Percentiles rank a stretch among this genome's conserved stretches.
Evolutionary conservation across 2,113 vertebrate species (phyloP).

Genomic region (Vanacampus margaritifer): DNA sequence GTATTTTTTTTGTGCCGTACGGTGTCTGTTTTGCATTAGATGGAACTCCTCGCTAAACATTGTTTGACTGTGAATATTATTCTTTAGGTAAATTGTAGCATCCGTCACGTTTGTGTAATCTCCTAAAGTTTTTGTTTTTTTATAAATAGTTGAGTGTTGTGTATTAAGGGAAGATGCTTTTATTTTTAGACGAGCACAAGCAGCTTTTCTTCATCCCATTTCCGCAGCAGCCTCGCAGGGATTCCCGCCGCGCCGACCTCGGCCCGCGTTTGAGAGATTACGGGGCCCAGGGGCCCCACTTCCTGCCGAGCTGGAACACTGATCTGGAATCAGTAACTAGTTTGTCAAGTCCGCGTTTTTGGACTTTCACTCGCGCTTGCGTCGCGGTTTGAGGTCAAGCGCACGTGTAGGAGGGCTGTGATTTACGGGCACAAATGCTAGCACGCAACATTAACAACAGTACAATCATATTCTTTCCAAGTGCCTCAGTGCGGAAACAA

Average conservation of each 20-base stretch:
- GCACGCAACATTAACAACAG: constrained; percentile 31
- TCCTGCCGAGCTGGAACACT: constrained; percentile 30
- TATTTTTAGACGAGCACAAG: constrained; percentile 34
- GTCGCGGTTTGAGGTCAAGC: constrained; percentile 25
- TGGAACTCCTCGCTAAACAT: constrained; percentile 43
- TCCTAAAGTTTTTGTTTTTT: constrained; percentile 15
- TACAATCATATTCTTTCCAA: constrained; percentile 72
- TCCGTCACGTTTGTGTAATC: constrained; percentile 48
- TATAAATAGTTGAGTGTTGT: constrained; percentile 23
- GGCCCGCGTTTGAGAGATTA: constrained; percentile 42
- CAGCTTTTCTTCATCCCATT: constrained; percentile 25
- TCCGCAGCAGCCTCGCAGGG: constrained; percentile 29
- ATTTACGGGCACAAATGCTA: constrained; percentile 46
- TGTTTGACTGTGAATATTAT: constrained; percentile 67
- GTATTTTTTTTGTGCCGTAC: constrained; percentile 47
- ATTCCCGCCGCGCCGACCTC: constrained; percentile 32
- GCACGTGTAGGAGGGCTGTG: constrained; percentile 42
- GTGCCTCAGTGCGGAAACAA: constrained; percentile 61
- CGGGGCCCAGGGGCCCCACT: constrained; percentile 14
- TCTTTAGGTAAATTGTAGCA: constrained; percentile 54
- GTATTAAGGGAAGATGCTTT: constrained; percentile 54
- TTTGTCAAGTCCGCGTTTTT: constrained; percentile 13
- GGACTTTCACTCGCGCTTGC: constrained; percentile 10
- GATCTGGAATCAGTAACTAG: constrained; percentile 49
- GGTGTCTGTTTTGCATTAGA: constrained; percentile 35